Evolutionary conservation across 2,113 vertebrate genomes (phyloP).

Genomic region (Passer domesticus): DNA sequence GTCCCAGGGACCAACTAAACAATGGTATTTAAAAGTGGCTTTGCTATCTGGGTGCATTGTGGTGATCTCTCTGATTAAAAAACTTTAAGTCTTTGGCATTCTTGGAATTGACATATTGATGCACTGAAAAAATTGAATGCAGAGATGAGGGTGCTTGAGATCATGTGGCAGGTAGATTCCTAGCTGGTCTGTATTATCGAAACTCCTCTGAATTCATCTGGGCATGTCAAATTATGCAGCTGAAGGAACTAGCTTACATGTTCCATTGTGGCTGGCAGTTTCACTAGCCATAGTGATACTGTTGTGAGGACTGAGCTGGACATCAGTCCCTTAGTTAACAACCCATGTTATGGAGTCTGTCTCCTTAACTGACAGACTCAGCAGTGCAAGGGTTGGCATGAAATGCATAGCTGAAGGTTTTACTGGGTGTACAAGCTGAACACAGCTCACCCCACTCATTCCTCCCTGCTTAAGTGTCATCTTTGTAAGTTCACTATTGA

Average conservation of each 20-base stretch:
- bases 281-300: neutral
- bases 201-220: neutral
- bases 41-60: slow-evolving; percentile 16
- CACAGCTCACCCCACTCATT: neutral
- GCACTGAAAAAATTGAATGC: slow-evolving; percentile 2
- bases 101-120: slow-evolving; percentile 63
- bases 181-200: neutral
- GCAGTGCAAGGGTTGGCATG: rapidly evolving
- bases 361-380: neutral
- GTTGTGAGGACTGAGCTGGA: neutral
- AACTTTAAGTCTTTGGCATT: slow-evolving; percentile 32
- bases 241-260: neutral
- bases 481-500: neutral
- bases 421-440: neutral
- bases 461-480: neutral
- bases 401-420: neutral
- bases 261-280: neutral
- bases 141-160: neutral
- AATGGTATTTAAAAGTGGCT: slow-evolving; percentile 72
- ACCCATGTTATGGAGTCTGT: rapidly evolving
- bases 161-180: neutral
- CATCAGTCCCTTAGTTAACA: neutral
- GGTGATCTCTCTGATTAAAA: slow-evolving; percentile 17
- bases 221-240: neutral
- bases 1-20: slow-evolving; percentile 69